Evolutionary conservation across 1,140 invertebrate genomes (phyloP), one percentile per base, ranked within the genome.

Genomic region (Tribolium castaneum): DNA sequence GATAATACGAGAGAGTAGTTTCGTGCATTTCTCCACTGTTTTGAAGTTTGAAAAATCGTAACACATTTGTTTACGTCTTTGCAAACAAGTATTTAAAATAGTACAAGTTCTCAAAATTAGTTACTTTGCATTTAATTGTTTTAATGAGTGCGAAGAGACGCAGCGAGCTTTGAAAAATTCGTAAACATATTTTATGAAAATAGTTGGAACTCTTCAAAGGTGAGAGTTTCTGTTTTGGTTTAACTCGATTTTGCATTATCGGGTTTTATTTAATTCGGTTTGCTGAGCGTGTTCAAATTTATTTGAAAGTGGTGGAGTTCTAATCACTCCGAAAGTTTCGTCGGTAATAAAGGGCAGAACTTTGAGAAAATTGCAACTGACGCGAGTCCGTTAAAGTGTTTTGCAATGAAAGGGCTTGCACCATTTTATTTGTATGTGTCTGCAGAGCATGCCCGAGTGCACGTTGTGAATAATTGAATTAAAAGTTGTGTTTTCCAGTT

Each of bases 291-390:
- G 34, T 35, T 16, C 4, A 30, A 66, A 66, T 66, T 35, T 66
- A 66, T 66, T 66, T 35, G 59, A 66, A 59, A 66, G 59, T 35
- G 56, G 56, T 34, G 30, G 35, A 66, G 59, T 66, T 66, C 25
- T 66, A 66, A 66, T 66, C 59, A 30, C 59, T 39, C n/a, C n/a
- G 13, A 66, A 66, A 66, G 59, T 66, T 66, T 66, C 30, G 6
- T 6, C 3, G 3, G 59, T 66, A 66, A 34, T 66, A 66, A 66
- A 39, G 59, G 59, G 25, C 30, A 12, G 12, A 66, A 66, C 59
- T 39, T 66, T 66, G 59, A n/a, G 59, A 66, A 66, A 66, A 35
- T 66, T 66, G n/a, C 59, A 66, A 14, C 59, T 35, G 59, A 66
- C 59, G 25, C 13, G 7, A 45, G 39, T 45, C 39, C 30, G 25